Evolutionary conservation across 1,140 invertebrate genomes (phyloP), one percentile per base, ranked within the genome.

Genomic region (Cotesia vestalis): DNA sequence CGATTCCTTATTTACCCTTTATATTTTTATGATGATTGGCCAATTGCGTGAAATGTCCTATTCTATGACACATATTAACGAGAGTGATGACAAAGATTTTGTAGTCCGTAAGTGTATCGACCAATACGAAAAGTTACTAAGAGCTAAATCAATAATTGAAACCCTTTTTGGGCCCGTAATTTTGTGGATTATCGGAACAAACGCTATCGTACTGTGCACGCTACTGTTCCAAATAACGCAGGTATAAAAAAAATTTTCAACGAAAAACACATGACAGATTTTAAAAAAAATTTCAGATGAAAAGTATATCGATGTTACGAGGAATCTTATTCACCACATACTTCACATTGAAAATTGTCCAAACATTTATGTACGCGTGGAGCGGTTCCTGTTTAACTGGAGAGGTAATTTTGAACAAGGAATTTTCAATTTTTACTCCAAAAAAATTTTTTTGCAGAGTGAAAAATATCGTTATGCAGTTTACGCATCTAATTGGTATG

Each of bases 151-250:
- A 60, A 74, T 71, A 3, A 2, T 82, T 6, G 64, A 81, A 72
- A 35, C 72, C 38, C 63, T 78, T 38, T 82, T 76, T 66, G 78
- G 79, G 4, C 77, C 77, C 0, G 36, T 81, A 0, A 60, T 78
- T 4, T 5, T 81, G 8, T 78, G 77, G 70, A 67, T 76, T 1
- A 73, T 74, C 2, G 3, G 76, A n/a, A 73, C 78, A 0, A 78
- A 74, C 40, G 77, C 79, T 8, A 17, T 77, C 2, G 52, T 78
- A 1, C 70, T 80, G 6, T 81, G 79, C 35, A 60, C 72, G 1
- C 11, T 81, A 27, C 74, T 80, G 38, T 82, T 78, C 61, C 80
- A 82, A 73, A 20, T 73, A 1, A 36, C 77, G 4, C 76, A 79
- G 73, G 80, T 82, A 71, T 71, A 66, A 59, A 57, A 52, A 11